phyloP scores from a whole-genome alignment of 1,140 invertebrate species.

The Formica exsecta region DNA sequence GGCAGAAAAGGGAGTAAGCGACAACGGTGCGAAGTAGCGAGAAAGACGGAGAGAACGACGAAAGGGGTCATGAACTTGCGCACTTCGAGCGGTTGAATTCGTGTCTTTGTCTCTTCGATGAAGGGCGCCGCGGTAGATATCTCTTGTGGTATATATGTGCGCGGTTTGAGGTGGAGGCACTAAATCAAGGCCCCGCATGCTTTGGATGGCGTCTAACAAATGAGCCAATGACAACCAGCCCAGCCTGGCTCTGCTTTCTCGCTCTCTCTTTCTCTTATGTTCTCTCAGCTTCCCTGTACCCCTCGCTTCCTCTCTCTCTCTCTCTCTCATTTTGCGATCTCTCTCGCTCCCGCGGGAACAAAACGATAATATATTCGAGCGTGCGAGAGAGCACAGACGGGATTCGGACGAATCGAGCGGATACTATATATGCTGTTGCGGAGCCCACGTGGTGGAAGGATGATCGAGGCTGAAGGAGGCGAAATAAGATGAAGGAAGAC shows the following conservation, averaged over 20 bases:
- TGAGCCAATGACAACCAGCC: slow-evolving; percentile 87
- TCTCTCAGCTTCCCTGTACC: too few relatives aligned
- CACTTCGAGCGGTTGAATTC: slow-evolving; percentile 78
- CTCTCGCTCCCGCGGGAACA: slow-evolving; percentile 80
- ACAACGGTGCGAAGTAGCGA: slow-evolving; percentile 35
- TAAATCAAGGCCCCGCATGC: slow-evolving; percentile 87
- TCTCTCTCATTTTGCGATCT: slow-evolving; percentile 37
- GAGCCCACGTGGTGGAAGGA: slow-evolving; percentile 72
- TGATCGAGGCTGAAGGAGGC: slow-evolving; percentile 73
- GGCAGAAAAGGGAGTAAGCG: slow-evolving; percentile 57
- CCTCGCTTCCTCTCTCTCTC: slow-evolving; percentile 37
- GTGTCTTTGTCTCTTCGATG: slow-evolving; percentile 83
- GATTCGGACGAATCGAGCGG: slow-evolving; percentile 76
- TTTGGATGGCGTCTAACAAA: slow-evolving; percentile 87
- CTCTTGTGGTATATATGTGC: slow-evolving; percentile 79
- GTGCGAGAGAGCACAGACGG: slow-evolving; percentile 71
- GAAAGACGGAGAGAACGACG: slow-evolving; percentile 33
- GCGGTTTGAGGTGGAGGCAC: slow-evolving; percentile 84
- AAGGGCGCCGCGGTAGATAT: slow-evolving; percentile 78
- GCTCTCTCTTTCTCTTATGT: slow-evolving; percentile 49
- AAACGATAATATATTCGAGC: slow-evolving; percentile 86
- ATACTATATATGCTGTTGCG: slow-evolving; percentile 76
- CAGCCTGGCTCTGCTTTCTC: slow-evolving; percentile 77
- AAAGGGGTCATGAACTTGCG: slow-evolving; percentile 79
- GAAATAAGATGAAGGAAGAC: slow-evolving; percentile 67